Evolutionary conservation across 2,113 vertebrate genomes (phyloP), one percentile per base, ranked within the genome.

Genomic region (Paracanthobrama guichenoti): DNA sequence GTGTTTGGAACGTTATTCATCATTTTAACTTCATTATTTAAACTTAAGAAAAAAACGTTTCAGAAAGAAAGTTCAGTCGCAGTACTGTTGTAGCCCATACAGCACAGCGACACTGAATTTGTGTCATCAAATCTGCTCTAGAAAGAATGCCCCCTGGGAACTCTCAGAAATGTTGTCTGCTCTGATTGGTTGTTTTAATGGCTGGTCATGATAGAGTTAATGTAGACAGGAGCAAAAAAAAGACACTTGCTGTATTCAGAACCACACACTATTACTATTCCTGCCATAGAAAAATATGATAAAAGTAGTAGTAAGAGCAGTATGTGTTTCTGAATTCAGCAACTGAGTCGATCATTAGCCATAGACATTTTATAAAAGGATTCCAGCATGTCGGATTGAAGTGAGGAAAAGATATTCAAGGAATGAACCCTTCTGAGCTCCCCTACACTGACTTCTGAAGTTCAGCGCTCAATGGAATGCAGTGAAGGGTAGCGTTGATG

Each of bases 151-250:
- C 86, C 72, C 71, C 66, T 85, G 87, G 86, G 85, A 86, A 88
- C 79, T 26, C 26, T 48, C 24, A 74, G 75, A 55, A 79, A 66
- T 48, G 35, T 48, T 11, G 64, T 79, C 75, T 89, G 84, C 44
- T 81, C 22, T 87, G 81, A 88, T 81, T 88, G 71, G 86, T 59
- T 87, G 86, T 86, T 89, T 89, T 82, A 78, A 85, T 87, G 81
- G 75, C 62, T 46, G 22, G 20, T 67, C 8, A 35, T 64, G 26
- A 64, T 64, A 2, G 13, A 64, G 24, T 3, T 66, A 14, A 55
- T 64, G 50, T 35, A 72, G 82, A 60, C n/a, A 22, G 26, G 39
- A 44, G 8, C 57, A 64, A 83, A 59, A 48, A n/a, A 74, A 84
- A 46, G 42, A 59, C 50, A 53, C 55, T 46, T 48, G 46, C 46